Conservation (phyloP, 2,797 vertebrate genomes). For the Acanthurus tractus region DNA sequence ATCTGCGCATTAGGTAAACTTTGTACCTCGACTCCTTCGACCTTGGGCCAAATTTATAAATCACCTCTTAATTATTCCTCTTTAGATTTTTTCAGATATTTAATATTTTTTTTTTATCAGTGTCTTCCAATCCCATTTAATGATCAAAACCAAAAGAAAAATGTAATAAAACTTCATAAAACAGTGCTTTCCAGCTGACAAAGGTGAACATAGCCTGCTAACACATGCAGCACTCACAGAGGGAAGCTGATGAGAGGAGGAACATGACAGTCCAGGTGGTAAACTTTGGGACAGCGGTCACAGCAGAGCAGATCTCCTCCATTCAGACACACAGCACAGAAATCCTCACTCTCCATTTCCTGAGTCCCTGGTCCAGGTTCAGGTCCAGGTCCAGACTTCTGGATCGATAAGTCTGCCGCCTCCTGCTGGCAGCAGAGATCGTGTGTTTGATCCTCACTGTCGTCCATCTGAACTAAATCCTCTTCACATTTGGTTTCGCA, state of each 20-base stretch:
- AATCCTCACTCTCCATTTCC: conserved; percentile 94
- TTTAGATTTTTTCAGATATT: too few species aligned
- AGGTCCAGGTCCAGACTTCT: conserved; percentile 30
- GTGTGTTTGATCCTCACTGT: not conserved
- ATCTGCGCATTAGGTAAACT: too few species aligned
- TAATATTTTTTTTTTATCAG: too few species aligned
- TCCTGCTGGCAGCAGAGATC: conserved; percentile 17
- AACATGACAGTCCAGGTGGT: conserved; percentile 93
- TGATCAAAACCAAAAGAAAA: too few species aligned
- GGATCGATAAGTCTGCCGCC: not conserved
- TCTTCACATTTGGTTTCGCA: conserved; percentile 19
- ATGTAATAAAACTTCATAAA: too few species aligned
- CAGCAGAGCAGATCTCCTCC: conserved; percentile 97
- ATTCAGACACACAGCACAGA: conserved; percentile 95
- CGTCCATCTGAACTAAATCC: conserved; percentile 30
- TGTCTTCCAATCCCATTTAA: too few species aligned
- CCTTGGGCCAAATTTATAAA: too few species aligned
- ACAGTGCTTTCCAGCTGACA: not conserved
- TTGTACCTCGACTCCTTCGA: too few species aligned
- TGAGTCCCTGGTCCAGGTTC: conserved; percentile 46
- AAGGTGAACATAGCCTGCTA: too few species aligned
- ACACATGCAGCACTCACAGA: conserved; percentile 83
- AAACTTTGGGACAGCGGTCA: conserved; percentile 96
- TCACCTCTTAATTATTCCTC: too few species aligned
- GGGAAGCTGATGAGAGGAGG: conserved; percentile 92